These are phyloP conservation scores for Agelastica alni DNA, from an alignment of 2,888 invertebrate species.

Conservation along the genomic window DNA sequence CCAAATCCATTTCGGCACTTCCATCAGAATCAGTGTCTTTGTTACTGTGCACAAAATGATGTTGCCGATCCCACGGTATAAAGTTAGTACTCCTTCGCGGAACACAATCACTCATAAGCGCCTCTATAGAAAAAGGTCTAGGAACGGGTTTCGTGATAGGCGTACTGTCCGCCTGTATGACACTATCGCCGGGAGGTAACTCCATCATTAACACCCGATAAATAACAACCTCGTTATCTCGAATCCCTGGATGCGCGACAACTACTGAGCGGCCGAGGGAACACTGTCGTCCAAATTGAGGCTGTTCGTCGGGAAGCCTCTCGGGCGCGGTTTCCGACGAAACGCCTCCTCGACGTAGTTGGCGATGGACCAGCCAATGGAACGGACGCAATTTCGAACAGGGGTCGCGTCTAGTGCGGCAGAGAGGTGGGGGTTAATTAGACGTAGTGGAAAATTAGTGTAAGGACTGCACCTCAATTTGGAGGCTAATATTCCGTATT, in stretches of 20 bases:
- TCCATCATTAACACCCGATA: conserved; percentile 34
- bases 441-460: conserved; percentile 30
- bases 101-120: conserved; percentile 59
- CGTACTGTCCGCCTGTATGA: conserved; percentile 35
- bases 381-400: conserved; percentile 30
- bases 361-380: conserved; percentile 36
- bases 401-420: too few species aligned
- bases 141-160: conserved; percentile 57
- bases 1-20: conserved; percentile 54
- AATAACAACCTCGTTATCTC: too few species aligned
- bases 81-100: conserved; percentile 42
- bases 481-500: conserved; percentile 29
- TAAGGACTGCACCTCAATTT: conserved; percentile 27
- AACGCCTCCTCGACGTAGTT: conserved; percentile 39
- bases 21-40: conserved; percentile 54
- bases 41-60: conserved; percentile 31
- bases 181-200: conserved; percentile 39
- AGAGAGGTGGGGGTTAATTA: conserved; percentile 40
- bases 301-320: conserved; percentile 1
- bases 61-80: conserved; percentile 40
- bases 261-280: background rate
- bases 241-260: background rate
- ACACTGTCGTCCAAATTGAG: conserved; percentile 6
- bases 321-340: background rate
- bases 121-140: conserved; percentile 67